Conservation (phyloP, 2,888 invertebrate species). For the Sylvicola fuscatus region DNA sequence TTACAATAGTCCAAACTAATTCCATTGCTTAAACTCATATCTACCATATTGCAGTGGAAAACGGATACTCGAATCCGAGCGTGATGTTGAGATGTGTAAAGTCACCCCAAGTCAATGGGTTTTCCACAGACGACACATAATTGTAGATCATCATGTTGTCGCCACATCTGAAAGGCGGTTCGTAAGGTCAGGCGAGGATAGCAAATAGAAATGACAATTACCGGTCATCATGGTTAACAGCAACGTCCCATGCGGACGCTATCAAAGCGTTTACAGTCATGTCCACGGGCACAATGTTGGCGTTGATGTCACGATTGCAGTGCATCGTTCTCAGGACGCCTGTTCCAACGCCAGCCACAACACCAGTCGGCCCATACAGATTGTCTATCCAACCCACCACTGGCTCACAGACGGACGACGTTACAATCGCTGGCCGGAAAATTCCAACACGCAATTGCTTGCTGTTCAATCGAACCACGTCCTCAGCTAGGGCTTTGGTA, state of each 20-base stretch:
- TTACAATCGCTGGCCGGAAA: conserved; percentile 58
- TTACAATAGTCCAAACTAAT: neutral
- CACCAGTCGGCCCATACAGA: conserved; percentile 52
- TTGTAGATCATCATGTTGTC: conserved; percentile 46
- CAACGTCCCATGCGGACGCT: conserved; percentile 36
- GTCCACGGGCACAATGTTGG: conserved; percentile 60
- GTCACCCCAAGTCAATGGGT: conserved; percentile 56
- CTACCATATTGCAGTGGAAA: conserved; percentile 33
- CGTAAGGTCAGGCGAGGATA: neutral
- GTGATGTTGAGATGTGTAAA: conserved; percentile 31
- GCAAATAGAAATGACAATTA: neutral
- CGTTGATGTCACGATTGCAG: conserved; percentile 30
- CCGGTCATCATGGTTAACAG: conserved; percentile 11
- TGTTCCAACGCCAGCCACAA: conserved; percentile 35
- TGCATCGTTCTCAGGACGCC: conserved; percentile 43
- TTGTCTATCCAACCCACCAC: conserved; percentile 58
- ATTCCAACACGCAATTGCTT: conserved; percentile 48
- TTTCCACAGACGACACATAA: conserved; percentile 58
- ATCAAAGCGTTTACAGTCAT: conserved; percentile 45
- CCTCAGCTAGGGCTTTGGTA: conserved; percentile 69
- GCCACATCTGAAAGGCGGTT: neutral
- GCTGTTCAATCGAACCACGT: conserved; percentile 35
- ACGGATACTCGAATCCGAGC: conserved; percentile 29
- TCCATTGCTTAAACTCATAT: neutral
- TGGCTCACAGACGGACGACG: conserved; percentile 37